Conservation (phyloP, 2,888 invertebrate genomes). For the Aleiodes testaceus region DNA sequence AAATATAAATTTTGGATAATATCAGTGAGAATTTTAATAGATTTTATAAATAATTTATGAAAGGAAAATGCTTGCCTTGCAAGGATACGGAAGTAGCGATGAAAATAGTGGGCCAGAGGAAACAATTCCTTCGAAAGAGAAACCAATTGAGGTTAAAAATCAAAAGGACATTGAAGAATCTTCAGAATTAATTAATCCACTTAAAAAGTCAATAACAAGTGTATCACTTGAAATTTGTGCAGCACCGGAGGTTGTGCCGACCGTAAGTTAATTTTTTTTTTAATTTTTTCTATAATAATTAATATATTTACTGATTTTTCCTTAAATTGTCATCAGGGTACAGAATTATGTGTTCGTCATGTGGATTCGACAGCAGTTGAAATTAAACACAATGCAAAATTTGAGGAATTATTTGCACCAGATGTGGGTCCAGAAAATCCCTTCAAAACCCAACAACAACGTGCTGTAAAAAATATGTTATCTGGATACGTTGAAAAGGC, state of each 20-base stretch:
- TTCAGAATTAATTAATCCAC: conserved; percentile 73
- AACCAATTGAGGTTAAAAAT: conserved; percentile 67
- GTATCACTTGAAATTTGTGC: conserved; percentile 83
- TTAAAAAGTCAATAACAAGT: conserved; percentile 74
- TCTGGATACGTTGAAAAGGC: conserved; percentile 96
- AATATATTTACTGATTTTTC: neutral
- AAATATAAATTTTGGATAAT: too few species aligned
- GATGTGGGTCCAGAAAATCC: conserved; percentile 95
- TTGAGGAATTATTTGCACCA: conserved; percentile 95
- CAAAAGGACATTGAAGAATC: conserved; percentile 67
- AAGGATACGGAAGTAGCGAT: conserved; percentile 83
- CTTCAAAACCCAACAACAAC: conserved; percentile 91
- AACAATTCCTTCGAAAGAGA: conserved; percentile 39
- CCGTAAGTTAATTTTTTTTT: conserved; percentile 74
- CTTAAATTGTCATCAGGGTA: conserved; percentile 75
- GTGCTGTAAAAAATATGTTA: conserved; percentile 90
- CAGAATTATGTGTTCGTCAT: conserved; percentile 81
- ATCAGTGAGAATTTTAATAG: too few species aligned
- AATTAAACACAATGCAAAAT: conserved; percentile 92
- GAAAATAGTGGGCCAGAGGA: conserved; percentile 72
- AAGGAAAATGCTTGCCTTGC: conserved; percentile 80
- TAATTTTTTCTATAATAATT: conserved; percentile 9
- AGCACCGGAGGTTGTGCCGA: conserved; percentile 88
- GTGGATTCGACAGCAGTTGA: conserved; percentile 88
- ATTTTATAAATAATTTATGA: too few species aligned